Base-by-base conservation (phyloP, 37 sponge, comb jelly and placozoan genomes). In the Agelas oroides region DNA sequence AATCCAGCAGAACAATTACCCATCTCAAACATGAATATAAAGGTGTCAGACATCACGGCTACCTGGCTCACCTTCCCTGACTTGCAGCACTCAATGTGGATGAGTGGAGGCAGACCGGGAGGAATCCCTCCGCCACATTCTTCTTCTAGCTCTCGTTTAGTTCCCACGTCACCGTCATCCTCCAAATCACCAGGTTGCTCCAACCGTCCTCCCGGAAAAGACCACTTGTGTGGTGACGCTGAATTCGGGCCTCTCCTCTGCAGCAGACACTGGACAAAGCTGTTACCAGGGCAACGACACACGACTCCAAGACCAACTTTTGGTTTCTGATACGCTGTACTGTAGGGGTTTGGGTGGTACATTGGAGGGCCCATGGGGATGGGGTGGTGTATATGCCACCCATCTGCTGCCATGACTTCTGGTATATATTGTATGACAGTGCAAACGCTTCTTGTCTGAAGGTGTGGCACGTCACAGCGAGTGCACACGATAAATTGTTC, bases 91-190 rank as follows among this genome's bases (percentile, higher is more conserved):
- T 84, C 90, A 40, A 94, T 94, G 77, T 94, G 95, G 18, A 94
- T 94, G 38, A 94, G 88, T 13, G 91, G 85, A 27, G 95, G 95
- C 5, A 94, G 83, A 0, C 95, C 95, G 37, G 65, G 61, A 2
- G 95, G 95, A 25, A 53, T 57, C 2, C 95, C 95, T 30, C 91
- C 91, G 13, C 91, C 95, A 81, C 95, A 94, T 78, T 90, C 88
- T 73, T 91, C 88, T 69, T 75, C 68, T 69, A 94, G 82, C 21
- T 86, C 78, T 69, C 89, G 83, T 31, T 39, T 53, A 11, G 92
- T 92, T 25, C 88, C 88, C 34, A 71, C 82, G 40, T 77, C 88
- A 25, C 92, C 92, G 57, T 88, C 79, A 21, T 94, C 89, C 30
- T 94, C 95, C 36, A 72, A 25, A 34, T 88, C 95, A 2, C 87